Evolutionary conservation across 2,797 vertebrate species (phyloP), one percentile per base, ranked within the genome.

Genomic region (Coregonus sp.): DNA sequence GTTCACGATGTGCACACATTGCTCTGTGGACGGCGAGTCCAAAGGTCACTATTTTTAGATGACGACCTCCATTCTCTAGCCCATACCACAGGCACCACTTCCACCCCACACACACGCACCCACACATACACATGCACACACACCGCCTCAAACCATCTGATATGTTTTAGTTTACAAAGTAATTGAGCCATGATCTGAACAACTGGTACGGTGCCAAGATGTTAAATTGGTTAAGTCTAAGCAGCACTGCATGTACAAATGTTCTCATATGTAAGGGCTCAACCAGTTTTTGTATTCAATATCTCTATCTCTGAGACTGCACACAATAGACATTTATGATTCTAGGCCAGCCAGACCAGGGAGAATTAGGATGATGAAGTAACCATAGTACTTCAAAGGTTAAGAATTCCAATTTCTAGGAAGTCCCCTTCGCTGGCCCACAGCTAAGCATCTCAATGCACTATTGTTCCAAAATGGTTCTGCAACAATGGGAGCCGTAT

Each of bases 11-110:
- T 76, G 75, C 78, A 80, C 68, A 82, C 72, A 83, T 75, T 75
- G 78, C 80, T 83, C 59, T 81, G 69, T 83, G 82, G 78, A 85
- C 70, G 84, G 56, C 40, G 54, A 85, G 76, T 86, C 74, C 82
- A 87, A 82, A 88, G 87, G 86, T 86, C 84, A 87, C 79, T 86
- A 87, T 88, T 88, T 90, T 88, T 85, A 88, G 78, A 84, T 78
- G 33, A 56, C 74, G 16, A 79, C 82, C 74, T 85, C 81, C 54
- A 40, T 86, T 82, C 47, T 80, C 75, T 75, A 74, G 70, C 18
- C 63, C n/a, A 18, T 65, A 40, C 5, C n/a, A 56, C 51, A 31
- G 6, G 25, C 12, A 54, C 15, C n/a, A 35, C 52, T 7, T 73
- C 9, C 33, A 52, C 4, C 69, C 18, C 74, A 52, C 50, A 67